Evolutionary conservation across 2,797 vertebrate species (phyloP), one percentile per base, ranked within the genome.

Genomic region (Peromyscus eremicus): DNA sequence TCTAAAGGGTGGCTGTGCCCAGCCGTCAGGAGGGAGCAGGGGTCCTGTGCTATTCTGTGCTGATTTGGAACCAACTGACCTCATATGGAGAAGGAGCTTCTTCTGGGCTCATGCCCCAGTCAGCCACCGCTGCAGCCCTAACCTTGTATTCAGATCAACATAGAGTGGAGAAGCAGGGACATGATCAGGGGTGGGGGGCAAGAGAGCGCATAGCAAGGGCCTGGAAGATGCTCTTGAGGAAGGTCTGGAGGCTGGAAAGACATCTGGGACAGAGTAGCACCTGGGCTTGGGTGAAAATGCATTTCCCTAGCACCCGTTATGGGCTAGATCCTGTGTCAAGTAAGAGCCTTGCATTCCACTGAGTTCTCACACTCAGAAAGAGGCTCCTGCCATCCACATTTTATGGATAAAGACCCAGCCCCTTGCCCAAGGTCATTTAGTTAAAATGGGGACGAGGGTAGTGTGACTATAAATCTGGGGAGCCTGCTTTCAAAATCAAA

Each of bases 1-100:
- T 76, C 11, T 81, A 17, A 4, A 75, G 89, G 12, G 52, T 87
- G 57, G 27, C 13, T 5, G 7, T 0, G 0, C 7, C 60, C 66
- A 57, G 2, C 57, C 25, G 4, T 6, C 6, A 25, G 64, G 46
- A 55, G 3, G 73, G 21, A 55, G 40, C 55, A 52, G 73, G 25
- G 5, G 4, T 12, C 62, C 7, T 14, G 12, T 2, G 25, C 49
- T 84, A 17, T 16, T 21, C 79, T 0, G 12, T 0, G 23, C 21
- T 9, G 32, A 70, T 25, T 27, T 4, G 60, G 40, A 81, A 10
- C 29, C 49, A 2, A 40, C 2, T 19, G 66, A 55, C 19, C 12
- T 10, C 43, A 86, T 23, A 70, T 37, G 46, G 29, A 49, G 32
- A 70, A 27, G 46, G 19, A 49, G 43, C 8, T 70, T 37, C 16